Evolutionary conservation across 2,113 vertebrate genomes (phyloP).

Genomic region (Hydrochoerus hydrochaeris): DNA sequence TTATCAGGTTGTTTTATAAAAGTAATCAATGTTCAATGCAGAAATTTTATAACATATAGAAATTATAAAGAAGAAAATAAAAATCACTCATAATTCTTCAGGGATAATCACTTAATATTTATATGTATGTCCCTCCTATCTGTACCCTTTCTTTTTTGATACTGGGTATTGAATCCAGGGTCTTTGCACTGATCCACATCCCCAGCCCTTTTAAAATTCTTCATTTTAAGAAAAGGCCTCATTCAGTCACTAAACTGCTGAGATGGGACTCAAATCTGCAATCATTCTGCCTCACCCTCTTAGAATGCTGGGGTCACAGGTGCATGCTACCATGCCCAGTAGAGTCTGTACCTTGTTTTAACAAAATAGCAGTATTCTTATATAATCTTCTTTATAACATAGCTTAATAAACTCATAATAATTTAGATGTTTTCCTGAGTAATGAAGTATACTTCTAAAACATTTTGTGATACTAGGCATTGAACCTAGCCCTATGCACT

Average conservation of each 20-base stretch:
- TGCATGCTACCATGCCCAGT: too few relatives aligned
- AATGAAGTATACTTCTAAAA: constrained; percentile 32
- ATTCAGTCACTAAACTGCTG: background rate
- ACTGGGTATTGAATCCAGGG: background rate
- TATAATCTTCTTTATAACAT: constrained; percentile 26
- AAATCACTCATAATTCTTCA: constrained; percentile 5
- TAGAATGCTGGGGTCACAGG: background rate
- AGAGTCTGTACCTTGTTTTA: background rate
- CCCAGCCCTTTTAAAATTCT: background rate
- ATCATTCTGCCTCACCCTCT: background rate
- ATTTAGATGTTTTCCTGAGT: constrained; percentile 24
- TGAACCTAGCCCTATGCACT: background rate
- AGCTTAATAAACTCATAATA: background rate
- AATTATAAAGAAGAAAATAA: constrained; percentile 46
- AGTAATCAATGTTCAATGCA: background rate
- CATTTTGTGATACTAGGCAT: background rate
- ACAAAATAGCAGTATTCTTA: constrained; percentile 20
- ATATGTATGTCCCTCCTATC: background rate
- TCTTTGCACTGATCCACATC: background rate
- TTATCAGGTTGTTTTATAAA: background rate
- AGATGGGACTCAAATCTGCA: background rate
- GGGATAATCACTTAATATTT: constrained; percentile 5
- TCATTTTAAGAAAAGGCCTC: background rate
- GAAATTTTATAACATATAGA: constrained; percentile 31
- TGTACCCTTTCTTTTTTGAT: background rate